Conservation (phyloP, 2,113 vertebrate species). For the Aphyosemion australe region DNA sequence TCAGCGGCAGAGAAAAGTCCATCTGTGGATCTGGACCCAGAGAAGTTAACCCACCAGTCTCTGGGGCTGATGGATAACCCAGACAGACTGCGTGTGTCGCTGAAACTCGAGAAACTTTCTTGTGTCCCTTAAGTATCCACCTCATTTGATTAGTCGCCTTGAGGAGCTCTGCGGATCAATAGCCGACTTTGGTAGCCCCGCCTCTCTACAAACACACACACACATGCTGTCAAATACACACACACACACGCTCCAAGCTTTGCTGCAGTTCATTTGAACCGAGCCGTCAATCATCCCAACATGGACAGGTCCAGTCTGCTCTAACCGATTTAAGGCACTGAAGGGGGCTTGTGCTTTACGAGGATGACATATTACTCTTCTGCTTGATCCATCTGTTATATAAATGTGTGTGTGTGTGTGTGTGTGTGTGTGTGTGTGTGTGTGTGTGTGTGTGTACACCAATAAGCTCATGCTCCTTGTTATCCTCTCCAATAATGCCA, state of each 20-base stretch:
- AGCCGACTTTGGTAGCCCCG: conserved; percentile 48
- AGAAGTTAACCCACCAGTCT: conserved; percentile 59
- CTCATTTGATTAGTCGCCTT: conserved; percentile 74
- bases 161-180: conserved; percentile 72
- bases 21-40: conserved; percentile 55
- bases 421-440: not conserved
- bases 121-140: conserved; percentile 50
- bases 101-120: conserved; percentile 73
- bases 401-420: not conserved
- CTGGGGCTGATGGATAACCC: conserved; percentile 50
- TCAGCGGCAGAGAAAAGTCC: conserved; percentile 46
- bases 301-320: conserved; percentile 56
- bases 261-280: conserved; percentile 59
- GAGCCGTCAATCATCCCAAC: conserved; percentile 64
- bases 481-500: conserved; percentile 25
- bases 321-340: conserved; percentile 27
- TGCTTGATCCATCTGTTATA: conserved; percentile 58
- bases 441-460: conserved; percentile 6
- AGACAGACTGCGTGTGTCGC: conserved; percentile 27
- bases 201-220: conserved; percentile 17
- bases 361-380: conserved; percentile 51
- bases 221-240: conserved; percentile 20
- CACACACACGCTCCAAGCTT: conserved; percentile 11
- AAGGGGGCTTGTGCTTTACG: conserved; percentile 16
- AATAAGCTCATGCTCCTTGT: conserved; percentile 50